A percentile compares a stretch with the other conserved stretches of the same genome.
Evolutionary conservation across 2,797 vertebrate species (phyloP).

Genomic region (Botia almorhae): DNA sequence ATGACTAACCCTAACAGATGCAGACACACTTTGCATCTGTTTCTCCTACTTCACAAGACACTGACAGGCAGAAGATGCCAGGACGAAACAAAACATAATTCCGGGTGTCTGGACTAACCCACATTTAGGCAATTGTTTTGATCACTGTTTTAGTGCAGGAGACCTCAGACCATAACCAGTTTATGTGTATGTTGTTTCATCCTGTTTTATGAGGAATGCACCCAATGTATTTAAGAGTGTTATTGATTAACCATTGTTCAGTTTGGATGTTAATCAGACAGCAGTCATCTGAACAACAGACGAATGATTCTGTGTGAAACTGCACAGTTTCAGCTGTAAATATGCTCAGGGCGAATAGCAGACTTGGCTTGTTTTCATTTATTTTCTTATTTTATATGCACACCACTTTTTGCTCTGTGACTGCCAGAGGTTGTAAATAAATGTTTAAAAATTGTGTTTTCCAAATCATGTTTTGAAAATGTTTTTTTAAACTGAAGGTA

Average conservation of each 20-base stretch:
- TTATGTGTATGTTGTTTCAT: neutral
- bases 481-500: neutral
- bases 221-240: neutral
- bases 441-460: slow-evolving; percentile 92
- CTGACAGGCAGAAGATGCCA: neutral
- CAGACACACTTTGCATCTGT: neutral
- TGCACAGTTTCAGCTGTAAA: too few relatives aligned
- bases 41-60: neutral
- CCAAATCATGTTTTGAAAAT: slow-evolving; percentile 59
- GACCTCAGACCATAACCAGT: too few relatives aligned
- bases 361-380: slow-evolving; percentile 53
- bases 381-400: slow-evolving; percentile 74
- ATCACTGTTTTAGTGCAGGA: neutral
- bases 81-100: neutral
- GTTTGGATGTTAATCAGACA: neutral
- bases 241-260: neutral
- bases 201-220: neutral
- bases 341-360: slow-evolving; percentile 97
- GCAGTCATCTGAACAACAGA: neutral
- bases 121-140: too few relatives aligned
- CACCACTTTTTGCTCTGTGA: slow-evolving; percentile 89
- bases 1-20: neutral
- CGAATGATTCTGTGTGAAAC: neutral
- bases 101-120: neutral
- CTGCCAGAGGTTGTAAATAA: slow-evolving; percentile 97